Evolutionary conservation across 2,113 vertebrate species (phyloP), one percentile per base, ranked within the genome.

Genomic region (Aleadryas rufinucha): DNA sequence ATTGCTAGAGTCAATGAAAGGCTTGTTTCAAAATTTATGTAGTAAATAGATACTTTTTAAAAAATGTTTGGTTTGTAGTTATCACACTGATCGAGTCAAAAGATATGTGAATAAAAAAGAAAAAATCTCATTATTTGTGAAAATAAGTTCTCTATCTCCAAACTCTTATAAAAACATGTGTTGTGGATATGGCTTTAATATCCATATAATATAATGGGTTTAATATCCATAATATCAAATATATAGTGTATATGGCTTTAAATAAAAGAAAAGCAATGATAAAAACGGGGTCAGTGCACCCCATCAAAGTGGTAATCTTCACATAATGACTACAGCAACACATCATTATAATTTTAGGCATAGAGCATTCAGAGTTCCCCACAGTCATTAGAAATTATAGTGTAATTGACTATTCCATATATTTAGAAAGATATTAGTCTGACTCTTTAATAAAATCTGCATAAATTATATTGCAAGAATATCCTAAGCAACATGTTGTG

Each of bases 381-480:
- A n/a, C 47, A 89, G 79, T 93, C 92, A 95, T 94, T 95, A 95
- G 70, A 94, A 79, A 86, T 84, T 61, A 87, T 19, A 14, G 16
- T 77, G 37, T 65, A 84, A 84, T 72, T 84, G 80, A 66, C 69
- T 93, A 52, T 81, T 88, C 30, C 18, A 37, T 74, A 53, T 92
- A 42, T 91, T 95, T 69, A 71, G 63, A 71, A 93, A 91, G 41
- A 57, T 87, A 85, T 90, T 91, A 91, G 41, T 37, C 37, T 74
- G 72, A 76, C 42, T 87, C 20, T 63, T 94, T 84, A 76, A 84
- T 53, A 87, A 91, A 60, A 95, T 65, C 44, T 60, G 14, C n/a
- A 82, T 89, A 90, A 86, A 70, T 63, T 74, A 21, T 69, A 42
- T 42, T 69, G 50, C 27, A 60, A 80, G 24, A 91, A 57, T 53